A percentile compares a stretch with the other conserved stretches of the same genome.
Conservation (phyloP, 2,797 vertebrate genomes). For the Sebastes aleutianus region DNA sequence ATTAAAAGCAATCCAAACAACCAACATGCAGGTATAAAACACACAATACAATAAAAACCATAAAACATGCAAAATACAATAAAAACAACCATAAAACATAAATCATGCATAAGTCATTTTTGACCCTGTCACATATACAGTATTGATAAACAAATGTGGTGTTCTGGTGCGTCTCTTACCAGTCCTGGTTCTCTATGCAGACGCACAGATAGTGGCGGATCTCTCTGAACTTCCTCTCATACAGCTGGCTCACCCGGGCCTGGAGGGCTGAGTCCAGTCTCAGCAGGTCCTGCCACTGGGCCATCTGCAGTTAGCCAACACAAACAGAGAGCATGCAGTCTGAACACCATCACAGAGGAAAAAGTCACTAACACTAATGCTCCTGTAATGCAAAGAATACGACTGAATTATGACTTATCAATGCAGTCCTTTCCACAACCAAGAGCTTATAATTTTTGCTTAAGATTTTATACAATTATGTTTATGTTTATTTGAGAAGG, state of each 20-base stretch:
- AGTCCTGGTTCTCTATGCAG: slow-evolving; percentile 67
- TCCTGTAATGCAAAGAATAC: background rate
- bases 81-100: background rate
- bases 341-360: background rate
- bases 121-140: no score
- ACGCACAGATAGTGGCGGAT: slow-evolving; percentile 45
- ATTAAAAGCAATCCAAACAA: no score
- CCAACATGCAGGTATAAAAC: no score
- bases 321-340: background rate
- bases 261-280: slow-evolving; percentile 34
- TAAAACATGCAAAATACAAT: no score
- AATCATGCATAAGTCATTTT: no score
- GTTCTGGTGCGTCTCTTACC: slow-evolving; percentile 34
- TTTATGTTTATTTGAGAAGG: no score
- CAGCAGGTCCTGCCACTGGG: slow-evolving; percentile 65
- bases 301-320: slow-evolving; percentile 39
- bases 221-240: slow-evolving; percentile 33
- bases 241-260: slow-evolving; percentile 35
- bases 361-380: background rate
- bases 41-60: no score
- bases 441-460: background rate
- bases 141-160: no score
- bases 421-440: background rate
- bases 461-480: background rate
- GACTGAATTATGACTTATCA: no score